Percentiles rank a stretch among this genome's conserved stretches.
phyloP scores from a whole-genome alignment of 2,113 vertebrate genomes.

The Corydoras sp. region DNA sequence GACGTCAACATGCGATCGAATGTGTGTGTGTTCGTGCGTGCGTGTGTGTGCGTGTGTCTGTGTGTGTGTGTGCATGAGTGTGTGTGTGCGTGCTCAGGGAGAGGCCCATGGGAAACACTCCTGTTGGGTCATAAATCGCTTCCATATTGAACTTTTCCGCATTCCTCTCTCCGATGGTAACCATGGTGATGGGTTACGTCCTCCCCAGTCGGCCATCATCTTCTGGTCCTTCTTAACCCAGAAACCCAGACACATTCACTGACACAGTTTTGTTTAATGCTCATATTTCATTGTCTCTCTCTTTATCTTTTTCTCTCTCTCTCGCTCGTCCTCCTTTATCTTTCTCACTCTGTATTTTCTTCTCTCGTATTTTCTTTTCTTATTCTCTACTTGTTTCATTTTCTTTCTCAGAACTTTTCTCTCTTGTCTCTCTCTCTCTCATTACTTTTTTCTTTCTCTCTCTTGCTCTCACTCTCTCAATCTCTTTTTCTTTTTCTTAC shows the following conservation, averaged over 20 bases:
- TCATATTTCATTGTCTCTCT: neutral
- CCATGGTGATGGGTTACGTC: constrained; percentile 20
- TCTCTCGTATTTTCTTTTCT: constrained; percentile 8
- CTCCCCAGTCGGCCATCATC: constrained; percentile 6
- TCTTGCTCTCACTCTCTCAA: neutral
- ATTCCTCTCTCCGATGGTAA: constrained; percentile 19
- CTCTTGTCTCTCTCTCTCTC: neutral
- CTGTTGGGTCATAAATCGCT: constrained; percentile 34
- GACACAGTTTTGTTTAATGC: constrained; percentile 1
- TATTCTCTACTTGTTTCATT: neutral
- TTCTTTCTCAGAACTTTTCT: neutral
- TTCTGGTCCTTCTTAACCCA: neutral
- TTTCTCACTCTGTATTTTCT: too few species aligned
- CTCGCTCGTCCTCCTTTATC: too few species aligned
- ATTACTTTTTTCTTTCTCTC: neutral
- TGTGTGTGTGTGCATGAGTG: neutral
- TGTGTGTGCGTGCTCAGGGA: neutral
- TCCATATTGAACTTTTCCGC: constrained; percentile 33
- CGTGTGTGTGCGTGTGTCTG: too few species aligned
- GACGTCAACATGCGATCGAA: too few species aligned
- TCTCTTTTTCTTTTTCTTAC: neutral
- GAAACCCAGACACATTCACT: constrained; percentile 13
- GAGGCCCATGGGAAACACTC: neutral
- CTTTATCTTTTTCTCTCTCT: too few species aligned
- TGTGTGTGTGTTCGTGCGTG: neutral